These are phyloP conservation scores for Aspidiotus rigidus DNA, from an alignment of 2,888 invertebrate genomes.

Conservation along the genomic window DNA sequence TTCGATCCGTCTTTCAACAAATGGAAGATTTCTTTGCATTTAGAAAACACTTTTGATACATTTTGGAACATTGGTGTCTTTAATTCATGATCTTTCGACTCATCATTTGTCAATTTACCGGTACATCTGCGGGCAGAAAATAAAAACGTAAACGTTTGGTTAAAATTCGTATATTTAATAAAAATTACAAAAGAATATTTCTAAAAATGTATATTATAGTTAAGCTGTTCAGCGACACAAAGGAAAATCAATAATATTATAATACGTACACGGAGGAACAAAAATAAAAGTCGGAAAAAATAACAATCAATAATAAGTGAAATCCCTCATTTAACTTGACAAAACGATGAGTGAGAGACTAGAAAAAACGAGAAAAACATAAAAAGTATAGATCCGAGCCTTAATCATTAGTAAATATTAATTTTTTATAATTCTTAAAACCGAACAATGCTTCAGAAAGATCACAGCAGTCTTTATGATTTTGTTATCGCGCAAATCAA, in stretches of 20 bases:
- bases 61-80: not conserved
- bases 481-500: slow-evolving; percentile 1
- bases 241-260: not conserved
- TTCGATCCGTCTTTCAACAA: not conserved
- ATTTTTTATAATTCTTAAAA: too few relatives aligned
- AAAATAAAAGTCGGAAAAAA: not conserved
- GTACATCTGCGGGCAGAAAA: slow-evolving; percentile 8
- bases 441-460: too few relatives aligned
- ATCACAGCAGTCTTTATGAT: not conserved
- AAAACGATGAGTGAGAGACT: too few relatives aligned
- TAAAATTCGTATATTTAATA: not conserved
- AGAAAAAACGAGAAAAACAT: too few relatives aligned
- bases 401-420: too few relatives aligned
- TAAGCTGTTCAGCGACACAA: not conserved
- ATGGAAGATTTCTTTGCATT: not conserved
- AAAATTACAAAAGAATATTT: not conserved
- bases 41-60: not conserved
- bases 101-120: not conserved
- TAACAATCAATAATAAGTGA: not conserved
- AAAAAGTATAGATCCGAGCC: too few relatives aligned
- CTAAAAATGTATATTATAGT: not conserved
- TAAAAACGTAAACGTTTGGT: not conserved
- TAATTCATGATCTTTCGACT: not conserved
- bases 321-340: too few relatives aligned
- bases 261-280: not conserved